Evolutionary conservation across 2,113 vertebrate genomes (phyloP), one percentile per base, ranked within the genome.

Genomic region (Nerophis ophidion): DNA sequence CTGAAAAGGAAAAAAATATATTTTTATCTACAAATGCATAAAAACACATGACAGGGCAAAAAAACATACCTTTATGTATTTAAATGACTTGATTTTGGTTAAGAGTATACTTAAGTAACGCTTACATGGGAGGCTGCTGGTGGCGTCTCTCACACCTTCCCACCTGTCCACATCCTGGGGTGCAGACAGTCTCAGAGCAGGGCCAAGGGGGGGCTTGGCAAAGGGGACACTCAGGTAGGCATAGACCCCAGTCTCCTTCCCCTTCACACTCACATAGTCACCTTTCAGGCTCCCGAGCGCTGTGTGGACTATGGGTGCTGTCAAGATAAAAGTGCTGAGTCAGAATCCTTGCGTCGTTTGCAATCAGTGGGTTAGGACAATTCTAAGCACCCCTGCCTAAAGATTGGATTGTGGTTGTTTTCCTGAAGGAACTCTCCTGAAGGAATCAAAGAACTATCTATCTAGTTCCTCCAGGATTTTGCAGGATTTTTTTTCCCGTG

Each of bases 171-270:
- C 82, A 2, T 90, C 83, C 48, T 91, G 82, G 7, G 93, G 93
- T 16, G 90, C 73, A 11, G 89, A 79, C 81, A 97, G 89, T 60
- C 92, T 89, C 70, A 94, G 78, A 1, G 62, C 60, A 42, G 83
- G 68, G 17, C 91, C 94, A 2, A 92, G 1, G 1, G 92, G 94
- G 2, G 94, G 83, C 77, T 90, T 92, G n/a, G 94, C 93, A 85
- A 93, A 96, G 17, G 93, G 93, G 50, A 96, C 77, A 6, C 91
- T 90, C 42, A 95, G 80, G 82, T 89, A 97, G 74, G 65, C 76
- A 34, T 94, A 70, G 48, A 91, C 86, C 1, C 77, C 74, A 1
- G 50, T 71, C 35, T 89, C 81, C 0, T 79, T 89, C 11, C 76
- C 90, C 63, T 90, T 92, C 47, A 92, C 85, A 0, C 42, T 80